Evolutionary conservation across 2,113 vertebrate genomes (phyloP).

Genomic region (Dicentrarchus labrax): DNA sequence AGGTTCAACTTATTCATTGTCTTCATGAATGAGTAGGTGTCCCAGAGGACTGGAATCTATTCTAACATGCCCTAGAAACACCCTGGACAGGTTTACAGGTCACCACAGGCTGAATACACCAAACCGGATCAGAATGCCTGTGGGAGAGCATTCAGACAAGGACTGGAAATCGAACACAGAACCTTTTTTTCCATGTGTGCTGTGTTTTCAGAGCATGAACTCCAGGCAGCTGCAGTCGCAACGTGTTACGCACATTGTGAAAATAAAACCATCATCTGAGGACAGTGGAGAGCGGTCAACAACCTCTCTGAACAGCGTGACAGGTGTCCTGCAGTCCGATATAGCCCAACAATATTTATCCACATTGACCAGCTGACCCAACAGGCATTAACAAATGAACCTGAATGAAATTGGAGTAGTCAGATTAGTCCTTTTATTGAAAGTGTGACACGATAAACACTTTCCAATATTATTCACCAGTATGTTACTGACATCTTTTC

Average conservation of each 20-base stretch:
- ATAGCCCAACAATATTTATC: not conserved
- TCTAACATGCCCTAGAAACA: not conserved
- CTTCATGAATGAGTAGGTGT: not conserved
- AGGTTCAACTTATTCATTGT: not conserved
- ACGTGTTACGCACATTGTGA: not conserved
- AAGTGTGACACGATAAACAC: not conserved
- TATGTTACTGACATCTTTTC: not conserved
- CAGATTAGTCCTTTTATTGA: not conserved
- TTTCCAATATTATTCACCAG: too few species aligned
- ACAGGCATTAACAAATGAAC: not conserved
- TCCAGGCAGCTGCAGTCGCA: slow-evolving; percentile 32
- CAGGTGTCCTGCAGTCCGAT: not conserved
- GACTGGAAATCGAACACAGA: not conserved
- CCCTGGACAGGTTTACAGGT: not conserved
- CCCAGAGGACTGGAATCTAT: not conserved
- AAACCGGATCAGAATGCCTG: not conserved
- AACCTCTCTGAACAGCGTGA: slow-evolving; percentile 13
- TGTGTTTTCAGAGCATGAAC: slow-evolving; percentile 7
- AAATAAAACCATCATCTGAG: slow-evolving; percentile 44
- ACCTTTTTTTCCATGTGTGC: not conserved
- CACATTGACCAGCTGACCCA: slow-evolving; percentile 30
- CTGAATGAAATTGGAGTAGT: not conserved
- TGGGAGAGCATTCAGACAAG: not conserved
- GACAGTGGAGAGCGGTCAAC: slow-evolving; percentile 22
- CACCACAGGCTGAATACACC: not conserved